Base-by-base conservation (phyloP, 2,797 vertebrate genomes). In the Chaunax sp. region DNA sequence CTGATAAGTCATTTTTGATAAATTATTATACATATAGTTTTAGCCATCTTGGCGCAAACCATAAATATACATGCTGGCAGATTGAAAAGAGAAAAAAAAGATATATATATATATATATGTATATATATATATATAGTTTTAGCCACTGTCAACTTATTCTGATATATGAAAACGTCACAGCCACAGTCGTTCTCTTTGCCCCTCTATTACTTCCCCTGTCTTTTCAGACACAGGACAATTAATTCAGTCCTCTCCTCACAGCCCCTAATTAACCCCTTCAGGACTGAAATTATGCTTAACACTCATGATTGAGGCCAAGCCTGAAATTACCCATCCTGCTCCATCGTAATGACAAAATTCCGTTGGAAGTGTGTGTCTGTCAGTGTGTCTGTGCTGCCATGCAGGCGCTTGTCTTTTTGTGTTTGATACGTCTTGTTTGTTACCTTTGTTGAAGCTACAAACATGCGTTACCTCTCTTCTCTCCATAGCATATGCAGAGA, bases 191-290 rank as follows among this genome's bases (percentile, higher is more conserved):
- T 72, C 73, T 73, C 54, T 63, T 69, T 81, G 62, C 46, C 53
- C 55, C 60, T 53, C 61, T 65, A 56, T 82, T 90, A 86, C 85
- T 86, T 84, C 66, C 69, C 80, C 75, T 81, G 77, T 86, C 81
- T 87, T 82, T 89, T 88, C 82, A 87, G 83, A 72, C 81, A 79
- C 70, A 75, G 90, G 84, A 86, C 83, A 92, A 93, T 92, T 88
- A 93, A 91, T 93, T 90, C 80, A 80, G 83, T 86, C 77, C 83
- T 92, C 65, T 89, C 78, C 72, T 90, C 58, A 76, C 84, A 81
- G 86, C 88, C 90, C 87, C 83, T 89, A 91, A 94, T 92, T 92
- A 94, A 92, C 90, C 90, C 92, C 87, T 92, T 91, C 88, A 91
- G 88, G 86, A 91, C 87, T 89, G 77, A 83, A 87, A 89, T 90